Base-by-base conservation (phyloP, 2,888 invertebrate species). In the Drosophila yooni region DNA sequence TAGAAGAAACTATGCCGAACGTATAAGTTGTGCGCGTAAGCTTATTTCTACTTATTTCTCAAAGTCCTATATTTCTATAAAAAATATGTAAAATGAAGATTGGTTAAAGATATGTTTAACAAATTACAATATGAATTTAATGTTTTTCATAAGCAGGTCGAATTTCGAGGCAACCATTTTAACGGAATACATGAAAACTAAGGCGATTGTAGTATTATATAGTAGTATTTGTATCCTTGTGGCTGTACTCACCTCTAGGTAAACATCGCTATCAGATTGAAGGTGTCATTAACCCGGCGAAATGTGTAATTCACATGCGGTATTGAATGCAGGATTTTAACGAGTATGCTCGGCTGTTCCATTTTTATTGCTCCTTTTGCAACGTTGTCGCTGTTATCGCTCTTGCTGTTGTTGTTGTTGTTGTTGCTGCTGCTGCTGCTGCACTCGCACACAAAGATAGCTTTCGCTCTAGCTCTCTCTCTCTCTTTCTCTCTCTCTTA, bases 261-360 rank as follows among this genome's bases (percentile, higher is more conserved):
- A 98, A 91, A 97, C 95, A 90, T 97, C 96, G 91, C 97, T 97
- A 92, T 96, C 71, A 97, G 98, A 93, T 97, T 96, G 94, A 98
- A 98, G 84, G 97, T 97, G 93, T 96, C 96, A 94, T 98, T 98
- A 94, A 98, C 97, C 91, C 95, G 95, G 92, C 97, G 96, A 92
- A 98, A 96, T 90, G 97, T 96, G 92, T 98, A 97, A 94, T 98
- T 98, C 94, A 98, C 95, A 94, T 98, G 98, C 86, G 98, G 98
- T 94, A 98, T 95, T 92, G 95, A 95, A 94, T 98, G 98, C 94
- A 98, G 96, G 94, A 97, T 95, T 94, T 95, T 95, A 93, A 97
- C 97, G 93, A 98, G 95, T 92, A 96, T 95, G 94, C 97, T 96
- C 94, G 97, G 96, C 94, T 95, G 95, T 94, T 97, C 97, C 92